These are phyloP conservation scores for Timema podura DNA, from an alignment of 2,888 invertebrate genomes.

Conservation along the genomic window DNA sequence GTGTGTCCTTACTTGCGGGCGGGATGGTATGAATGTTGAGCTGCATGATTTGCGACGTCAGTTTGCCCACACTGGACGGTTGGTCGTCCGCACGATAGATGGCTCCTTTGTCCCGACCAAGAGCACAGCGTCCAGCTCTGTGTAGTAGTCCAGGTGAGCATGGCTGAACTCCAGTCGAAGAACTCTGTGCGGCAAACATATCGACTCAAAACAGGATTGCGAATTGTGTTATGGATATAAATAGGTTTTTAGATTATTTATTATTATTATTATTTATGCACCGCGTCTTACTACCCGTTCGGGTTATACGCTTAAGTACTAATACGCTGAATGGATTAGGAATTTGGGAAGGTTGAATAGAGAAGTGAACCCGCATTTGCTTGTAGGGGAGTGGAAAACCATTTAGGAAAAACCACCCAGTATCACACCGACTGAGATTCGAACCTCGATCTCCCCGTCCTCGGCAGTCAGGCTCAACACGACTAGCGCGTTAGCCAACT, in stretches of 20 bases:
- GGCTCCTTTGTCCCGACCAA: conserved; percentile 62
- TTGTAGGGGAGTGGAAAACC: too few relatives aligned
- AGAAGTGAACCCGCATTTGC: neutral
- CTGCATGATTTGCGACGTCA: conserved; percentile 33
- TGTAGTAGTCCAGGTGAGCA: conserved; percentile 74
- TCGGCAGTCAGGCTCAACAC: too few relatives aligned
- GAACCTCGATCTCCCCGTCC: too few relatives aligned
- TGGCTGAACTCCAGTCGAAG: conserved; percentile 85
- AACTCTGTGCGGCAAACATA: conserved; percentile 51
- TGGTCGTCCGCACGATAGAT: conserved; percentile 34
- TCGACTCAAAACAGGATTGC: conserved; percentile 14
- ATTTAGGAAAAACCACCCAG: too few relatives aligned
- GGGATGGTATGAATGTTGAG: conserved; percentile 35
- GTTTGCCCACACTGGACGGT: conserved; percentile 20
- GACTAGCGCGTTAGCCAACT: too few relatives aligned
- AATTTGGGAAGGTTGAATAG: too few relatives aligned
- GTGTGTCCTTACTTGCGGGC: neutral
- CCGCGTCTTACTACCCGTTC: too few relatives aligned
- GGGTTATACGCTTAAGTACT: neutral
- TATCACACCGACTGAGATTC: too few relatives aligned
- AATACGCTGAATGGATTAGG: neutral
- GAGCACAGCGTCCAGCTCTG: conserved; percentile 80
- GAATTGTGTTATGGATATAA: too few relatives aligned
- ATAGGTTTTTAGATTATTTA: neutral
- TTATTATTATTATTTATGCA: too few relatives aligned